Conservation (phyloP, 2,113 vertebrate species). For the Oxyruncus cristatus region DNA sequence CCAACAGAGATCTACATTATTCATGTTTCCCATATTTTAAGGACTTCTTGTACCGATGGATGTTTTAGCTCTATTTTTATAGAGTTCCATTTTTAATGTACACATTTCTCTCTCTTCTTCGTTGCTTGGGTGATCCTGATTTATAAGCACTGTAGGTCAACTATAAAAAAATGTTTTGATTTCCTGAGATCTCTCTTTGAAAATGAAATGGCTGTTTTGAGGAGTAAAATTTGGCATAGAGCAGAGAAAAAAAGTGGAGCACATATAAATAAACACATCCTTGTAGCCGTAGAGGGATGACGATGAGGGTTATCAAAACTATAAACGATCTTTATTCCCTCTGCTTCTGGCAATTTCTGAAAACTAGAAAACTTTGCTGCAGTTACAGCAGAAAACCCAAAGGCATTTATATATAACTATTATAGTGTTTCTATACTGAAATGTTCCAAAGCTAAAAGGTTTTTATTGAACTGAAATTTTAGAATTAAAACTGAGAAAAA, state of each 20-base stretch:
- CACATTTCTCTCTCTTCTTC: not conserved
- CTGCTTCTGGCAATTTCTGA: not conserved
- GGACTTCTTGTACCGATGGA: fast-evolving
- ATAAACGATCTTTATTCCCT: not conserved
- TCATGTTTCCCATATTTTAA: not conserved
- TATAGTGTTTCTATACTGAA: not conserved
- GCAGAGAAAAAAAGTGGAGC: not conserved
- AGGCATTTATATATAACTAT: not conserved
- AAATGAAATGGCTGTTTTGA: slow-evolving; percentile 7
- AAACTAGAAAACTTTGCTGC: not conserved
- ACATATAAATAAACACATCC: not conserved
- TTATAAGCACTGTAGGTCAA: not conserved
- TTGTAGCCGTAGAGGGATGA: not conserved
- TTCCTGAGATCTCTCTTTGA: slow-evolving; percentile 4
- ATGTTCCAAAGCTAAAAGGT: not conserved
- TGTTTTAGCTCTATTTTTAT: not conserved
- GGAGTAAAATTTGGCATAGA: not conserved
- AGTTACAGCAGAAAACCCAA: slow-evolving; percentile 11
- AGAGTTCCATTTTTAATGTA: not conserved
- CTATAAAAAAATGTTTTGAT: not conserved
- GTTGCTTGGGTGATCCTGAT: not conserved
- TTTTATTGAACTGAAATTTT: not conserved
- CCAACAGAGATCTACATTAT: not conserved
- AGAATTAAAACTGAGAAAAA: not conserved
- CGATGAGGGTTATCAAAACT: not conserved